Conservation (phyloP, 2,113 vertebrate species). For the Heptranchias perlo region DNA sequence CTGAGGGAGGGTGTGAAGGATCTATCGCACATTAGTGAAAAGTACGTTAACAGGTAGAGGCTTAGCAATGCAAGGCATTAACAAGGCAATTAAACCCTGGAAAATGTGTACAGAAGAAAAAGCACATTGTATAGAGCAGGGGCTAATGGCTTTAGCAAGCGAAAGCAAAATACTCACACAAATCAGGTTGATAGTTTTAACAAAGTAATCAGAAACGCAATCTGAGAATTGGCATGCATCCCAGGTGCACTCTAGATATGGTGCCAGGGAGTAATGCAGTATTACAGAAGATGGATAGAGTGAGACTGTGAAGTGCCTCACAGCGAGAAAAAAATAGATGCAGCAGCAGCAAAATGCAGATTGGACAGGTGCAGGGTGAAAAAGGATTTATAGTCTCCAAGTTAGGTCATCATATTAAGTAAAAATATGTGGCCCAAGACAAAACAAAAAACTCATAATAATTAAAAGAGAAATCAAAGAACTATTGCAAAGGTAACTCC, state of each 20-base stretch:
- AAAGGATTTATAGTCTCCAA: neutral
- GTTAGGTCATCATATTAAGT: neutral
- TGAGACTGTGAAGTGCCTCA: too few relatives aligned
- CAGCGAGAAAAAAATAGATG: neutral
- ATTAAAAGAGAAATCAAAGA: neutral
- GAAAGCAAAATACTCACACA: neutral
- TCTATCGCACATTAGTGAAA: neutral
- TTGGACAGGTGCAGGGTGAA: too few relatives aligned
- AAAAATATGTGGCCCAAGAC: too few relatives aligned
- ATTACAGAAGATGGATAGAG: neutral
- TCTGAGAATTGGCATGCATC: neutral
- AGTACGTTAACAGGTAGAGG: too few relatives aligned
- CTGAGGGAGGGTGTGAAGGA: neutral
- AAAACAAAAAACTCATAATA: neutral
- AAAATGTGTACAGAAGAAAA: neutral
- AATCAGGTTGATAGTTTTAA: slow-evolving; percentile 15
- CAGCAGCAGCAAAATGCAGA: neutral
- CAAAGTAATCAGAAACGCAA: neutral
- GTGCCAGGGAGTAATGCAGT: neutral
- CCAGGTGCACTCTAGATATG: neutral
- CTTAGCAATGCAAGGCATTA: neutral
- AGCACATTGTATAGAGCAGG: neutral
- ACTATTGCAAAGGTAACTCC: neutral
- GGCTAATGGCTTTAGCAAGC: neutral
- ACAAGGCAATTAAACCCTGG: neutral